Percentiles rank a stretch among this genome's conserved stretches.
These are phyloP conservation scores for Drosophila parthenogenetica DNA, from an alignment of 2,888 invertebrate species.

Conservation along the genomic window DNA sequence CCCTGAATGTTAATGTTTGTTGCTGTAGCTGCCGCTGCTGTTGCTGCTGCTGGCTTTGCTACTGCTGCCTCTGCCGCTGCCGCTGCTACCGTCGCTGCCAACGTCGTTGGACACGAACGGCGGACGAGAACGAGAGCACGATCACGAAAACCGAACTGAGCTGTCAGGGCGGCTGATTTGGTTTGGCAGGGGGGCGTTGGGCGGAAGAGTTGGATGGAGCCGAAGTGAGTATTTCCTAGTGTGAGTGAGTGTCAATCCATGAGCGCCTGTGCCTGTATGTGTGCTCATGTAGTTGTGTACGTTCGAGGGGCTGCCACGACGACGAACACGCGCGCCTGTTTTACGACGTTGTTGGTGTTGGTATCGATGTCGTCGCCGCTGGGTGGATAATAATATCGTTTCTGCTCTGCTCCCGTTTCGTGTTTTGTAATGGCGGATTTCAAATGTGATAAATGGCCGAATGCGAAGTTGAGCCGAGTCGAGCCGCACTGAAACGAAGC, in stretches of 20 bases:
- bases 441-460: slow-evolving; percentile 64
- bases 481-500: slow-evolving; percentile 44
- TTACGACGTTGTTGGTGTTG: slow-evolving; percentile 61
- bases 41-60: slow-evolving; percentile 8
- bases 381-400: slow-evolving; percentile 68
- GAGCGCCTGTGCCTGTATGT: slow-evolving; percentile 2
- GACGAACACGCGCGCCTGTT: slow-evolving; percentile 72
- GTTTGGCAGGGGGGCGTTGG: slow-evolving; percentile 48
- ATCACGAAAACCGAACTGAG: slow-evolving; percentile 58
- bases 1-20: slow-evolving; percentile 70
- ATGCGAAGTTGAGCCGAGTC: slow-evolving; percentile 30
- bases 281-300: slow-evolving; percentile 27
- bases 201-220: slow-evolving; percentile 57
- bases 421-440: slow-evolving; percentile 66
- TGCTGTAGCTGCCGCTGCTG: slow-evolving; percentile 46
- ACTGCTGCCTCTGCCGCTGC: slow-evolving; percentile 6
- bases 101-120: slow-evolving; percentile 35
- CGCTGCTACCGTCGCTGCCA: slow-evolving; percentile 28
- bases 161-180: slow-evolving; percentile 50
- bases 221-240: slow-evolving; percentile 43
- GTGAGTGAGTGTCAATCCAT: slow-evolving; percentile 19
- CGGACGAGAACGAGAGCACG: slow-evolving; percentile 63
- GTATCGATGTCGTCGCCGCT: slow-evolving; percentile 68
- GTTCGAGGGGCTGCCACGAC: slow-evolving; percentile 63
- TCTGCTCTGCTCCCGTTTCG: slow-evolving; percentile 66